phyloP scores from a whole-genome alignment of 1,140 invertebrate genomes.

The Apis laboriosa region DNA sequence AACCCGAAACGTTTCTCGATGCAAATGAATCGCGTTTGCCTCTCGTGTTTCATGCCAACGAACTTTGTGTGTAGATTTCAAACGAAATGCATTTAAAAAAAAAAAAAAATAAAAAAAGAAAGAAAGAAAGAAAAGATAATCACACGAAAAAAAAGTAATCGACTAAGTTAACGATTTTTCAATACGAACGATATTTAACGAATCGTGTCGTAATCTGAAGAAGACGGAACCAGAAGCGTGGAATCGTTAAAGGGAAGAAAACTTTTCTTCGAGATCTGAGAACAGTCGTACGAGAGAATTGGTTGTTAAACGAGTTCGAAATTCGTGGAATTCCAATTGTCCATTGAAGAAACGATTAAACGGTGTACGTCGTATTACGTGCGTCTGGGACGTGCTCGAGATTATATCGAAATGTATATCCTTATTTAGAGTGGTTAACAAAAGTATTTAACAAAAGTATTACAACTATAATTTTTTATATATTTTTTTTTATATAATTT shows the following conservation, averaged over 20 bases:
- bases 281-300: neutral
- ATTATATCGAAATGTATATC: too few relatives aligned
- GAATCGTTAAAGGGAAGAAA: neutral
- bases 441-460: too few relatives aligned
- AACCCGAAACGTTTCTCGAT: constrained; percentile 38
- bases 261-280: neutral
- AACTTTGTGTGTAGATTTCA: neutral
- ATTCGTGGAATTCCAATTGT: constrained; percentile 44
- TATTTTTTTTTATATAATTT: too few relatives aligned
- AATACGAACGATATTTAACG: neutral
- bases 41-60: constrained; percentile 10
- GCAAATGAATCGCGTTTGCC: constrained; percentile 41
- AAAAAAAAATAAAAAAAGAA: neutral
- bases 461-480: too few relatives aligned
- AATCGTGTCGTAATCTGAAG: neutral
- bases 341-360: constrained; percentile 22
- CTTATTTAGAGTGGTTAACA: too few relatives aligned
- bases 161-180: too few relatives aligned
- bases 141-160: too few relatives aligned
- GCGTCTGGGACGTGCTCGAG: too few relatives aligned
- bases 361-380: too few relatives aligned
- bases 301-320: constrained; percentile 40
- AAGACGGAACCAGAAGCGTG: neutral
- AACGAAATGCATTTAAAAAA: neutral
- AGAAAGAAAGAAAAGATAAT: too few relatives aligned